Conservation (phyloP, 2,888 invertebrate species). For the Dysmachus trigonus region DNA sequence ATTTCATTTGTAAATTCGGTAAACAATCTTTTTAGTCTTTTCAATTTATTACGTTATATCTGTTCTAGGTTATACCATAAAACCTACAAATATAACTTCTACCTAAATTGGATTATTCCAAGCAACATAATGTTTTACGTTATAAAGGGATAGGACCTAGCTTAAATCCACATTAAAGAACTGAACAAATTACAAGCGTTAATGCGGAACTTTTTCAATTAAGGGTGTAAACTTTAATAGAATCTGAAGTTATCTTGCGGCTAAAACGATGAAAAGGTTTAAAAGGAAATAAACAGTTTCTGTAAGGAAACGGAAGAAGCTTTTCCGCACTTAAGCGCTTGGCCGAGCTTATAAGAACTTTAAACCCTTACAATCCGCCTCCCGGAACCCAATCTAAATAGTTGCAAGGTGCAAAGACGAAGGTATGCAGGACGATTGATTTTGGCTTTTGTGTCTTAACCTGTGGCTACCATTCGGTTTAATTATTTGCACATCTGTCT, state of each 20-base stretch:
- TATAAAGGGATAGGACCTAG: neutral
- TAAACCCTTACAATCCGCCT: neutral
- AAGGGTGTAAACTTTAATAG: neutral
- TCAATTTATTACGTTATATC: too few relatives aligned
- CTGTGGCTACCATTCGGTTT: conserved; percentile 4
- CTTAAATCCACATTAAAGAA: neutral
- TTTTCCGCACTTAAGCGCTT: neutral
- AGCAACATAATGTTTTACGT: neutral
- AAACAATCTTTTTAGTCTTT: too few relatives aligned
- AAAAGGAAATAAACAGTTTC: neutral
- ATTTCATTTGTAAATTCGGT: too few relatives aligned
- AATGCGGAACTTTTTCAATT: neutral
- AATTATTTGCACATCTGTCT: conserved; percentile 31
- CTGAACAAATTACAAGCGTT: neutral
- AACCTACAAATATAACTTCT: too few relatives aligned
- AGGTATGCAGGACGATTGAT: neutral
- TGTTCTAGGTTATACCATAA: too few relatives aligned
- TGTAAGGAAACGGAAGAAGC: neutral
- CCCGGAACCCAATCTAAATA: neutral
- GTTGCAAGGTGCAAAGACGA: neutral
- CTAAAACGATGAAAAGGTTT: neutral
- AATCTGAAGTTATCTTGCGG: neutral
- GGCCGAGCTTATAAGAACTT: neutral
- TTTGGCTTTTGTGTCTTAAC: neutral
- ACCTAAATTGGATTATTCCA: neutral